Evolutionary conservation across 2,888 invertebrate species (phyloP).

Genomic region (Synergus japonicus): DNA sequence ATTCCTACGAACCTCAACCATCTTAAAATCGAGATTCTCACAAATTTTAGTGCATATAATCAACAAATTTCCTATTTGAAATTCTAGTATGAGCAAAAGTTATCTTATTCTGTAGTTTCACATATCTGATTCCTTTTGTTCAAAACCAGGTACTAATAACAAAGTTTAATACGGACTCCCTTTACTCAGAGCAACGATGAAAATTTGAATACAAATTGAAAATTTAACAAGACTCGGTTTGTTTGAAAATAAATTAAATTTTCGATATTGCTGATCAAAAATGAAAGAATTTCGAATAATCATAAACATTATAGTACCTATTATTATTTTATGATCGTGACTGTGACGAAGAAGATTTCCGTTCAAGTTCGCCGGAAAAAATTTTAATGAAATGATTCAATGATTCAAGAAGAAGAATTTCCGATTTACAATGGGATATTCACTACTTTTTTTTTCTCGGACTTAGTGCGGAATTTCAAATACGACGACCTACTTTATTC

Average conservation of each 20-base stretch:
- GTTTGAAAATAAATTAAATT: neutral
- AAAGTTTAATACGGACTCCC: neutral
- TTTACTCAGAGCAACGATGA: no score
- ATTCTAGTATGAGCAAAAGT: neutral
- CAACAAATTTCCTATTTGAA: slow-evolving; percentile 6
- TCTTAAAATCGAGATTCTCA: neutral
- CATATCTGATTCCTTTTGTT: neutral
- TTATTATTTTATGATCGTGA: slow-evolving; percentile 6
- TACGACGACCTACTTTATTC: slow-evolving; percentile 54
- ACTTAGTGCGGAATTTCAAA: slow-evolving; percentile 44
- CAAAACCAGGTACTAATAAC: neutral
- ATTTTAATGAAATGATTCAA: slow-evolving; percentile 37
- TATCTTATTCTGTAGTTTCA: neutral
- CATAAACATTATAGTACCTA: no score
- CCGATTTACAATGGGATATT: slow-evolving; percentile 35
- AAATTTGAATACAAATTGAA: no score
- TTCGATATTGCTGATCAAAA: neutral
- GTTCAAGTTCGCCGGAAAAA: slow-evolving; percentile 30
- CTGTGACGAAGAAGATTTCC: neutral
- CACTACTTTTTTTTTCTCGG: slow-evolving; percentile 10
- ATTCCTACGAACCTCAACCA: neutral
- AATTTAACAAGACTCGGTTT: neutral
- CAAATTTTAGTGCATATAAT: neutral
- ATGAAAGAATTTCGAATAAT: neutral
- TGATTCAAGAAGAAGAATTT: slow-evolving; percentile 29